Evolutionary conservation across 1,140 invertebrate genomes (phyloP), one percentile per base, ranked within the genome.

Genomic region (Drosophila tsacasi): DNA sequence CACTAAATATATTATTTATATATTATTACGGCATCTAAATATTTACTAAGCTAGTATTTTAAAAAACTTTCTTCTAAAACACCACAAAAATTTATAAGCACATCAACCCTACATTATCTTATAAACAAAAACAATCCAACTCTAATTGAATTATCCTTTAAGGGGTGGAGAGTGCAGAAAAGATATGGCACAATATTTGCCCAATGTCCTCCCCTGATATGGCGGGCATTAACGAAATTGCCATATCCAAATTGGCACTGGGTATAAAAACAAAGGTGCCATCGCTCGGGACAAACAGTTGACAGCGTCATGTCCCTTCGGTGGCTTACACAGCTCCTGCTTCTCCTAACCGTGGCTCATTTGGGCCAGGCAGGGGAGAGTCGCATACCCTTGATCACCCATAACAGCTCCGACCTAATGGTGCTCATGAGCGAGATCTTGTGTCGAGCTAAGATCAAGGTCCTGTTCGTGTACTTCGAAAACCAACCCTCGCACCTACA

Each of bases 401-500:
- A 81, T 39, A 27, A 13, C 2, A 46, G 23, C 25, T 84, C 84
- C 4, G 10, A 65, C 9, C 50, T 87, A 8, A 80, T 90, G 47
- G 15, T 75, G 2, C 67, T 69, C 10, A 63, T 76, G 10, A 78
- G 85, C 35, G 66, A 81, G 30, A 79, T 87, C 12, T 42, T 87
- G 10, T 87, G 84, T 49, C 55, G 23, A 6, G 77, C 77, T 0
- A 49, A 25, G 7, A 77, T 91, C 25, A 92, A 91, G 39, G 74
- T 90, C 1, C 49, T 92, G 3, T 84, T 84, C 57, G 87, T 91
- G 0, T 92, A 91, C 52, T 92, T 90, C 27, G 91, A 92, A 40
- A 92, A 91, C 55, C 57, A 81, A 32, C 64, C 75, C 0, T 90
- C 82, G 0, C 78, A 80, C 12, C 65, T 91, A 54, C 78, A 91